Conservation (phyloP, 2,888 invertebrate genomes). For the Heliconius charithonia region DNA sequence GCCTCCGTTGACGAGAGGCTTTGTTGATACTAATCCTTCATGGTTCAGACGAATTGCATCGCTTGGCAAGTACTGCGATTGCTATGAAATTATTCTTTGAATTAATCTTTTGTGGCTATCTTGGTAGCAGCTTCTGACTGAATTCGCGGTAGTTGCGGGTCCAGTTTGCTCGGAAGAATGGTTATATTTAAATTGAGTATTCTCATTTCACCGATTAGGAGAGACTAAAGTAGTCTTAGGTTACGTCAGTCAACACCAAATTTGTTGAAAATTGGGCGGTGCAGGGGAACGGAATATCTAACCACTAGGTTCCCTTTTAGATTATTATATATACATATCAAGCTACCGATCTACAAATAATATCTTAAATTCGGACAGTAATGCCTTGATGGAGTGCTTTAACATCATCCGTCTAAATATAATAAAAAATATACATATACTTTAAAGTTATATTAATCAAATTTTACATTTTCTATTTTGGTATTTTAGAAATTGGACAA, state of each 20-base stretch:
- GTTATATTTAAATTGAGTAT: not conserved
- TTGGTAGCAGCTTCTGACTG: not conserved
- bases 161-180: not conserved
- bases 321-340: no score
- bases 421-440: no score
- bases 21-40: constrained; percentile 38
- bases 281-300: not conserved
- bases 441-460: no score
- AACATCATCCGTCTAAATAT: no score
- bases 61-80: constrained; percentile 20
- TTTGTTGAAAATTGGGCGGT: not conserved
- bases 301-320: not conserved
- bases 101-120: not conserved
- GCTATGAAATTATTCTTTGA: constrained; percentile 27
- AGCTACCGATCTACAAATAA: no score
- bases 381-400: no score
- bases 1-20: constrained; percentile 23
- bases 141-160: not conserved
- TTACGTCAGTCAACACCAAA: not conserved
- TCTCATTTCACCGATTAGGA: not conserved
- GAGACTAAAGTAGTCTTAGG: not conserved
- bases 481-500: not conserved
- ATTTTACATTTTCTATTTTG: no score
- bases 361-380: no score
- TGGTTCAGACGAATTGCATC: constrained; percentile 31